Conservation (phyloP, 2,888 invertebrate species). For the Ophonus ardosiacus region DNA sequence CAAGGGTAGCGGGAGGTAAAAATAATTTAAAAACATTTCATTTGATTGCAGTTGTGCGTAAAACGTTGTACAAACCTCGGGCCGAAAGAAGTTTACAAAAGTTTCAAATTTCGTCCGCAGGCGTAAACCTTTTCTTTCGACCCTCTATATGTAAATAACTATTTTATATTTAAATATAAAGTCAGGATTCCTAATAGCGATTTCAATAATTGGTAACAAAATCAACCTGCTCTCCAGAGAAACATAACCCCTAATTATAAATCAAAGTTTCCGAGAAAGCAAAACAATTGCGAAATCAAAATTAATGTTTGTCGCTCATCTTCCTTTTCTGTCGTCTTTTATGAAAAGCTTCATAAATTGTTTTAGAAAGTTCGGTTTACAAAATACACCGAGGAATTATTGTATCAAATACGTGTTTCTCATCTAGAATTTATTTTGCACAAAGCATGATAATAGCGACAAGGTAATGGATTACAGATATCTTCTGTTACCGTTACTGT, state of each 20-base stretch:
- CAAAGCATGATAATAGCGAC: constrained; percentile 39
- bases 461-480: constrained; percentile 41
- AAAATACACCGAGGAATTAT: constrained; percentile 61
- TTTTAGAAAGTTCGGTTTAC: constrained; percentile 59
- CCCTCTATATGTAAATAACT: no score
- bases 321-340: constrained; percentile 34
- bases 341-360: constrained; percentile 60
- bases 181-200: neutral
- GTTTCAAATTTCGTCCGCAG: no score
- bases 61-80: no score
- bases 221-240: neutral
- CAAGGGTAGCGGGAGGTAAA: no score
- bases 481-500: constrained; percentile 36
- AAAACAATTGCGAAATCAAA: constrained; percentile 17
- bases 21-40: no score
- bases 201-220: neutral
- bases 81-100: no score
- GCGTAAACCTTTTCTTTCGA: no score
- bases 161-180: neutral
- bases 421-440: constrained; percentile 55
- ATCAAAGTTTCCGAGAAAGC: neutral
- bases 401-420: constrained; percentile 54
- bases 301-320: constrained; percentile 33
- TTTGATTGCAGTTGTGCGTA: no score
- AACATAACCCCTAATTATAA: neutral